Evolutionary conservation across 2,888 invertebrate species (phyloP).

Genomic region (Siphlonurus alternatus): DNA sequence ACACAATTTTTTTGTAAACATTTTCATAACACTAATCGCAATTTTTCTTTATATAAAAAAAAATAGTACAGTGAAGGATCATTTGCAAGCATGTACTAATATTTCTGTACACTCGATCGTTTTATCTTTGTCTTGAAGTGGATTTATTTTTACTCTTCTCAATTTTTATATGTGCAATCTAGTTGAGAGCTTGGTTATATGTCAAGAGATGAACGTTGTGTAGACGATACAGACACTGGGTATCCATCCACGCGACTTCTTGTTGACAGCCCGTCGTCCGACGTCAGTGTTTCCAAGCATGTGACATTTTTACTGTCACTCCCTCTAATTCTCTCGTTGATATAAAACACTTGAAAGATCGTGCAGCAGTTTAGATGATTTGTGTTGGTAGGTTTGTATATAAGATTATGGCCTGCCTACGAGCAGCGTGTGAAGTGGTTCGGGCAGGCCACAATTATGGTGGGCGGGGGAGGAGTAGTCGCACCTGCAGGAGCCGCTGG

Average conservation of each 20-base stretch:
- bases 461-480: background rate
- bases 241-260: too few relatives aligned
- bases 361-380: background rate
- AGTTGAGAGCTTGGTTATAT: background rate
- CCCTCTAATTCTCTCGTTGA: background rate
- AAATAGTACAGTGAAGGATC: background rate
- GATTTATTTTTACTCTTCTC: background rate
- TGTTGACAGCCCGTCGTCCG: too few relatives aligned
- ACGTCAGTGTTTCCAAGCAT: too few relatives aligned
- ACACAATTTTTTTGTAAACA: too few relatives aligned
- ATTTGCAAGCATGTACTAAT: background rate
- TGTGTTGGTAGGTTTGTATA: background rate
- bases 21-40: too few relatives aligned
- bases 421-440: background rate
- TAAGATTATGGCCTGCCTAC: background rate
- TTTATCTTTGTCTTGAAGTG: background rate
- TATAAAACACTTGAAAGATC: too few relatives aligned
- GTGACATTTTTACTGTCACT: too few relatives aligned
- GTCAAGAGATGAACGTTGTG: background rate
- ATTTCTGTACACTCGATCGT: background rate
- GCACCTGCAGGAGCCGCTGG: background rate
- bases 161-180: background rate
- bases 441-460: background rate
- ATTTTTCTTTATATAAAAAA: too few relatives aligned
- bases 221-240: background rate